A percentile compares a stretch with the other conserved stretches of the same genome.
phyloP scores from a whole-genome alignment of 2,113 vertebrate genomes.

The Eurystomus gularis region DNA sequence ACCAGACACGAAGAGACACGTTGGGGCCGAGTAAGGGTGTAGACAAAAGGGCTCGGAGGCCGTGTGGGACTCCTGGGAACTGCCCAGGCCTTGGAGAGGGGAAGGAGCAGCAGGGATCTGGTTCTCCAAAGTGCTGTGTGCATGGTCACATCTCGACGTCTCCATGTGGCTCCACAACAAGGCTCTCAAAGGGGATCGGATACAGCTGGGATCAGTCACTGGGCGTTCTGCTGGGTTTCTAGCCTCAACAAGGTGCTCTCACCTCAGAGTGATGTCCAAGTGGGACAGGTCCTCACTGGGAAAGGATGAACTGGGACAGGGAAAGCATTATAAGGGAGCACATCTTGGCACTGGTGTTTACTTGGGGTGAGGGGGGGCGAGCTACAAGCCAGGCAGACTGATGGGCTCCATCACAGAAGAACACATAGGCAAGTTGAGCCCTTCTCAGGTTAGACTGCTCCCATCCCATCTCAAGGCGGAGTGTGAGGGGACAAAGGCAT shows the following conservation, averaged over 20 bases:
- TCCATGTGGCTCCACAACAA: not conserved
- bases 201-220: not conserved
- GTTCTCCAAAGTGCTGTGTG: slow-evolving; percentile 68
- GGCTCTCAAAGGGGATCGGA: not conserved
- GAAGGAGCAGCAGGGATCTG: slow-evolving; percentile 58
- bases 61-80: not conserved
- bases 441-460: not conserved
- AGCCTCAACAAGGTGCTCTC: not conserved
- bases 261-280: not conserved
- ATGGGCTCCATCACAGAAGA: not conserved
- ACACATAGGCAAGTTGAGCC: not conserved
- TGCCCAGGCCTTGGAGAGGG: slow-evolving; percentile 11
- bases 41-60: slow-evolving; percentile 9
- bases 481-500: not conserved
- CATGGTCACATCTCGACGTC: slow-evolving; percentile 47
- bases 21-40: not conserved
- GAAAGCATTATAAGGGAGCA: not conserved
- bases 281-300: not conserved
- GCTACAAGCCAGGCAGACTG: not conserved
- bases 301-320: not conserved
- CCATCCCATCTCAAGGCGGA: not conserved
- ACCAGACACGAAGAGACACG: slow-evolving; percentile 24
- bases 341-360: not conserved
- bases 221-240: not conserved
- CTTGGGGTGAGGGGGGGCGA: not conserved